A percentile compares a stretch with the other conserved stretches of the same genome.
Conservation (phyloP, 2,113 vertebrate species). For the Merops nubicus region DNA sequence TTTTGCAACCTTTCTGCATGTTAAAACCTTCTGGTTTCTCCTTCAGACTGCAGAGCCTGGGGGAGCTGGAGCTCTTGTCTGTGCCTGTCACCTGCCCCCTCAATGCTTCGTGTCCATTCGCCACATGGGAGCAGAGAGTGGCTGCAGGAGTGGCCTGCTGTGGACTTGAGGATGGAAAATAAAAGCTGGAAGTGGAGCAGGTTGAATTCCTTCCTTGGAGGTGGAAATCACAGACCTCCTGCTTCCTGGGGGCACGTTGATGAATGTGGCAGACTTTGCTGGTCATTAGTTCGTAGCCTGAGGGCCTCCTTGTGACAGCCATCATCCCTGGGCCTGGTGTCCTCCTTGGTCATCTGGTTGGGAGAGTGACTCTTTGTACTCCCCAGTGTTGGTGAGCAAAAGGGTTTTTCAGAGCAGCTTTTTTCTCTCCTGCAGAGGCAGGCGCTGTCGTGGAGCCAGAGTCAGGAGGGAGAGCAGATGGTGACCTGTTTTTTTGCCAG, state of each 20-base stretch:
- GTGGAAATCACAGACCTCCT: background rate
- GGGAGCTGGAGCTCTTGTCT: constrained; percentile 5
- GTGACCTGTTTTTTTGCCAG: constrained; percentile 38
- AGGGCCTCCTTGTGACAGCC: background rate
- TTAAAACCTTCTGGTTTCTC: background rate
- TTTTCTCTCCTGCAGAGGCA: background rate
- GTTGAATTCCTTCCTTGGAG: background rate
- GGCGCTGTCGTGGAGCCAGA: background rate
- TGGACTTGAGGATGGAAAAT: background rate
- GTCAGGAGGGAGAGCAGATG: constrained; percentile 42
- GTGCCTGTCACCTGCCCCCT: background rate
- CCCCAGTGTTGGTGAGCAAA: background rate
- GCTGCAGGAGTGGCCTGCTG: background rate
- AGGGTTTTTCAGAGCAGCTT: background rate
- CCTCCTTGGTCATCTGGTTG: background rate
- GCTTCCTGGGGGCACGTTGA: background rate
- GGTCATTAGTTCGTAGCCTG: constrained; percentile 7
- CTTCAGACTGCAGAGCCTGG: background rate
- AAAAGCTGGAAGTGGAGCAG: background rate
- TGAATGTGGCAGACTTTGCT: background rate
- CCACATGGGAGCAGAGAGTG: background rate
- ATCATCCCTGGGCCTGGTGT: background rate
- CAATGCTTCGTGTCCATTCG: background rate
- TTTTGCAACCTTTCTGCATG: background rate
- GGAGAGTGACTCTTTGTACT: background rate